phyloP scores from a whole-genome alignment of 1,140 invertebrate species.

The Nasonia giraulti region DNA sequence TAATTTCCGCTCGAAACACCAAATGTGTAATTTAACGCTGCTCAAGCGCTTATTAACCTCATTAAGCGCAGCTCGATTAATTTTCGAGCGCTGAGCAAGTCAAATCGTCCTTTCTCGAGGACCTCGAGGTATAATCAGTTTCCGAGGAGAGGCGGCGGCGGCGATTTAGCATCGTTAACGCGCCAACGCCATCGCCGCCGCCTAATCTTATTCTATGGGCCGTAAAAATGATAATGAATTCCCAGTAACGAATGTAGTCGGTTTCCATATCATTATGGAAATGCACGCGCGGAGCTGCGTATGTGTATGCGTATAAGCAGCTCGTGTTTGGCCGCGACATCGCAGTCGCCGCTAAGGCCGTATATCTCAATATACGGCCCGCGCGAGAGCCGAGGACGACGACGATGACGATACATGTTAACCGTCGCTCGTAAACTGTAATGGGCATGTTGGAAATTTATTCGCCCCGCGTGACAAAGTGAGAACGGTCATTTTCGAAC shows the following conservation, averaged over 20 bases:
- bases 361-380: slow-evolving; percentile 62
- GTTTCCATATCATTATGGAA: slow-evolving; percentile 63
- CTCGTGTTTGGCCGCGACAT: slow-evolving; percentile 1
- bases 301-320: background rate
- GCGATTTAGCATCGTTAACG: slow-evolving; percentile 28
- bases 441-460: slow-evolving; percentile 60
- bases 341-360: slow-evolving; percentile 37
- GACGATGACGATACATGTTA: slow-evolving; percentile 54
- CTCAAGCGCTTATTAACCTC: slow-evolving; percentile 1
- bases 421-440: slow-evolving; percentile 60
- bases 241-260: slow-evolving; percentile 58
- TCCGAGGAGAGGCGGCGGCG: background rate
- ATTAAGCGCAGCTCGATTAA: slow-evolving; percentile 16
- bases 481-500: slow-evolving; percentile 55
- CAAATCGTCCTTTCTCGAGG: background rate
- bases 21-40: background rate
- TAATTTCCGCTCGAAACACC: background rate
- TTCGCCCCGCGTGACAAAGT: slow-evolving; percentile 60
- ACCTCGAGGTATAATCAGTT: slow-evolving; percentile 30
- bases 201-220: slow-evolving; percentile 59
- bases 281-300: slow-evolving; percentile 43
- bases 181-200: slow-evolving; percentile 19
- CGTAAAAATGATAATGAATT: slow-evolving; percentile 66
- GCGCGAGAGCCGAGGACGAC: background rate
- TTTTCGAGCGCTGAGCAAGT: background rate